phyloP scores from a whole-genome alignment of 2,888 invertebrate genomes.

The Hedya salicella region DNA sequence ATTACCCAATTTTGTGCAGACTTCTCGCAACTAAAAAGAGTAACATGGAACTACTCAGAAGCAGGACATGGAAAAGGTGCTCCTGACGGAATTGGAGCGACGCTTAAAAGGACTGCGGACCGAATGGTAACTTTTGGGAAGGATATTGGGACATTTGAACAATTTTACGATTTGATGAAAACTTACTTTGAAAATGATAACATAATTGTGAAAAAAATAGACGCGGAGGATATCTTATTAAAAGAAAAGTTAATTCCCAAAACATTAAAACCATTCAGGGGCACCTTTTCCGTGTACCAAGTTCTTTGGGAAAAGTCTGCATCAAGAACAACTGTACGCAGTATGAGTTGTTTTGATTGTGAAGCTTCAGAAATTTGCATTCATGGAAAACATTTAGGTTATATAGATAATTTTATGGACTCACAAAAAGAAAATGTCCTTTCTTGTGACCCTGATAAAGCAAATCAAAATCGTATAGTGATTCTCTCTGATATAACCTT shows the following conservation, averaged over 20 bases:
- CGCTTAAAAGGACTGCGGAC: slow-evolving; percentile 45
- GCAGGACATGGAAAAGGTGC: slow-evolving; percentile 48
- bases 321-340: background rate
- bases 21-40: background rate
- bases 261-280: slow-evolving; percentile 4
- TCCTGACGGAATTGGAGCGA: slow-evolving; percentile 45
- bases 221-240: background rate
- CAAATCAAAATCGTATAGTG: no score
- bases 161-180: slow-evolving; percentile 1
- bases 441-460: no score
- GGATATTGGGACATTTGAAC: slow-evolving; percentile 34
- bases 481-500: no score
- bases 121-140: slow-evolving; percentile 35
- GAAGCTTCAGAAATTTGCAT: background rate
- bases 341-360: background rate
- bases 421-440: no score
- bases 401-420: background rate
- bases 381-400: slow-evolving; percentile 3
- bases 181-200: background rate
- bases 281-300: slow-evolving; percentile 5
- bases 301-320: background rate
- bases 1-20: background rate
- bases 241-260: slow-evolving; percentile 1
- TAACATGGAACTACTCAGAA: slow-evolving; percentile 46
- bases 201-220: background rate